Conservation (phyloP, 2,113 vertebrate species). For the Desmodus rotundus region DNA sequence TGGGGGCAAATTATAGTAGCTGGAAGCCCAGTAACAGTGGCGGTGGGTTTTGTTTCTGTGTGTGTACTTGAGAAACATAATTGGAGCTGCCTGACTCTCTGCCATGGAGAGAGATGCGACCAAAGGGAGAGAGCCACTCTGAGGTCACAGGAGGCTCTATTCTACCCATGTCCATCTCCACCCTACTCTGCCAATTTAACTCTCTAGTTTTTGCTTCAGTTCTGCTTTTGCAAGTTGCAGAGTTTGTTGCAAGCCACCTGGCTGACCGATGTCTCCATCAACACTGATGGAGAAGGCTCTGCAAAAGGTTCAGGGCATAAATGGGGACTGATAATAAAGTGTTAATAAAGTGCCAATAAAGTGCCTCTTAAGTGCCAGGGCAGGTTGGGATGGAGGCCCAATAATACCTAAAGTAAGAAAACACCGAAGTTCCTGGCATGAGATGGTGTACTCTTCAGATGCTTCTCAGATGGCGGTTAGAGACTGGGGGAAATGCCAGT, state of each 20-base stretch:
- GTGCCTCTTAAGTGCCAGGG: background rate
- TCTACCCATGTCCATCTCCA: background rate
- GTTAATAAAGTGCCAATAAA: background rate
- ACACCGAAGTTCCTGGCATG: background rate
- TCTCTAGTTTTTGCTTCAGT: background rate
- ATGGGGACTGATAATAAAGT: background rate
- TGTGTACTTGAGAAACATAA: background rate
- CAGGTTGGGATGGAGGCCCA: background rate
- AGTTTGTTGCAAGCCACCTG: background rate
- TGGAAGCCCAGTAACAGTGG: background rate
- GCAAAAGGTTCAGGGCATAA: background rate
- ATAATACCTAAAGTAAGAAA: background rate
- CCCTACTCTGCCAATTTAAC: background rate
- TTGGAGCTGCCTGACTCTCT: background rate
- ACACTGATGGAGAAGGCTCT: background rate
- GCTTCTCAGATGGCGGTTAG: background rate
- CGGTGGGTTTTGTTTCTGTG: background rate
- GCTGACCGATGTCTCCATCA: background rate
- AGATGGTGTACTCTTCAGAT: background rate
- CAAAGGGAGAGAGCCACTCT: background rate
- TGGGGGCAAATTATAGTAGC: background rate
- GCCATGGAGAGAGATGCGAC: background rate
- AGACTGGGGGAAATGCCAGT: background rate
- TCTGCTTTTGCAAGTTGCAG: background rate
- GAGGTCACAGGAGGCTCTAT: background rate